Conservation (phyloP, 1,140 invertebrate species). For the Whitmania pigra region DNA sequence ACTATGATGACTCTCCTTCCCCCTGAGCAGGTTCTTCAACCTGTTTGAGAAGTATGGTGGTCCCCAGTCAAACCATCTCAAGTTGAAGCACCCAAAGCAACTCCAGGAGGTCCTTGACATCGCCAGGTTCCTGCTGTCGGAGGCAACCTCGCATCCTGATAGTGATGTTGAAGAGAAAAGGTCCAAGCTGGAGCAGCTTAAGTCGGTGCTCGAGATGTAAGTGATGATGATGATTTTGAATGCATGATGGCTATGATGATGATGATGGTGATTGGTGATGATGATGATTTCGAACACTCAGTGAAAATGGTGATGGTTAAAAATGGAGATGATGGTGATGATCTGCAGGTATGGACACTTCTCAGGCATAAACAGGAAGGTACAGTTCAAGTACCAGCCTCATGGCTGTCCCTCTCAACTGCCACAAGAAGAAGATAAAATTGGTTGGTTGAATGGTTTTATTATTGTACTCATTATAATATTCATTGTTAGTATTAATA, state of each 20-base stretch:
- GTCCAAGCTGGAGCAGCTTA: slow-evolving; percentile 90
- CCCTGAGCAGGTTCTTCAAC: slow-evolving; percentile 73
- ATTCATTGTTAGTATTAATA: no score
- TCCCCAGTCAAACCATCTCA: slow-evolving; percentile 85
- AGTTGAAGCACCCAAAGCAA: slow-evolving; percentile 84
- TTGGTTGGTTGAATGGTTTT: no score
- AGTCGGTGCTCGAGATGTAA: slow-evolving; percentile 96
- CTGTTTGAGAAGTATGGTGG: slow-evolving; percentile 96
- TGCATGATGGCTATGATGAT: no score
- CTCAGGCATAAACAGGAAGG: slow-evolving; percentile 98
- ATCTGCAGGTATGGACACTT: slow-evolving; percentile 87
- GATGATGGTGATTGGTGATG: no score
- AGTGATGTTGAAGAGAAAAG: slow-evolving; percentile 75
- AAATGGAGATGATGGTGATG: no score
- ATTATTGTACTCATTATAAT: no score
- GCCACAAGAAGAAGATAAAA: slow-evolving; percentile 67
- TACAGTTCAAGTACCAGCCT: slow-evolving; percentile 98
- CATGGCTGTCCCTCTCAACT: slow-evolving; percentile 78
- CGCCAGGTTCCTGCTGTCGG: slow-evolving; percentile 67
- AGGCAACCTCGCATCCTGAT: slow-evolving; percentile 72
- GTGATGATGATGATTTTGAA: not conserved
- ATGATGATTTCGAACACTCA: not conserved
- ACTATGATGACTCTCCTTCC: slow-evolving; percentile 7
- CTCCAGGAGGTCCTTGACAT: slow-evolving; percentile 94
- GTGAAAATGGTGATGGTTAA: not conserved